Conservation (phyloP, 2,888 invertebrate genomes). For the Sphinx pinastri region DNA sequence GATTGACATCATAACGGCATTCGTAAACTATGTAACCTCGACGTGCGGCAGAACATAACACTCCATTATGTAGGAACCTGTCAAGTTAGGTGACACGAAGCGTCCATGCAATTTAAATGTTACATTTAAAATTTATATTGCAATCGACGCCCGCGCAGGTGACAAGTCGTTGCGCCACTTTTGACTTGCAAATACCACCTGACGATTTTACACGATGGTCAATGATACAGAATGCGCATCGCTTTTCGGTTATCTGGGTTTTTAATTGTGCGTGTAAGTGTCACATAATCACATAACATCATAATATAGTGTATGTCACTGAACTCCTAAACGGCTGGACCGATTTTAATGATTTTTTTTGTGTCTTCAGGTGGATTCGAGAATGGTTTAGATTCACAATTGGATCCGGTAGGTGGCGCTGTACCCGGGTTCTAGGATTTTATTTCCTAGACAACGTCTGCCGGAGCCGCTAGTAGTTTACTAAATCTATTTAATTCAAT, state of each 20-base stretch:
- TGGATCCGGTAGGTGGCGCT: too few species aligned
- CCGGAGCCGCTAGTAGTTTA: too few species aligned
- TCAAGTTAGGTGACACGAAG: conserved; percentile 18
- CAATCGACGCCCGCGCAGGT: conserved; percentile 5
- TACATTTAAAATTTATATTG: conserved; percentile 19
- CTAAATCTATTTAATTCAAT: too few species aligned
- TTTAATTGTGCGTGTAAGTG: too few species aligned
- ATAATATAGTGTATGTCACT: too few species aligned
- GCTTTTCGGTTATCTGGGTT: background rate
- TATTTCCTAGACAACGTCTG: too few species aligned
- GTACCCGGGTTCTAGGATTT: too few species aligned
- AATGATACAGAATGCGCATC: background rate
- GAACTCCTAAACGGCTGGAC: too few species aligned
- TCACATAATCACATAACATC: too few species aligned
- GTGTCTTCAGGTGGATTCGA: too few species aligned
- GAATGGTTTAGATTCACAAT: too few species aligned
- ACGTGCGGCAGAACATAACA: conserved; percentile 7
- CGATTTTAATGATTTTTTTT: too few species aligned
- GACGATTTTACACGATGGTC: background rate
- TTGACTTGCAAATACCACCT: conserved; percentile 20
- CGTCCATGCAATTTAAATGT: conserved; percentile 14
- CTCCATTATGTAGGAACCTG: conserved; percentile 22
- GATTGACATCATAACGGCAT: conserved; percentile 24
- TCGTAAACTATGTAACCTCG: background rate
- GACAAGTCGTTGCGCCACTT: conserved; percentile 10